A percentile compares a stretch with the other conserved stretches of the same genome.
phyloP scores from a whole-genome alignment of 2,888 invertebrate genomes.

The Hydraecia micacea region DNA sequence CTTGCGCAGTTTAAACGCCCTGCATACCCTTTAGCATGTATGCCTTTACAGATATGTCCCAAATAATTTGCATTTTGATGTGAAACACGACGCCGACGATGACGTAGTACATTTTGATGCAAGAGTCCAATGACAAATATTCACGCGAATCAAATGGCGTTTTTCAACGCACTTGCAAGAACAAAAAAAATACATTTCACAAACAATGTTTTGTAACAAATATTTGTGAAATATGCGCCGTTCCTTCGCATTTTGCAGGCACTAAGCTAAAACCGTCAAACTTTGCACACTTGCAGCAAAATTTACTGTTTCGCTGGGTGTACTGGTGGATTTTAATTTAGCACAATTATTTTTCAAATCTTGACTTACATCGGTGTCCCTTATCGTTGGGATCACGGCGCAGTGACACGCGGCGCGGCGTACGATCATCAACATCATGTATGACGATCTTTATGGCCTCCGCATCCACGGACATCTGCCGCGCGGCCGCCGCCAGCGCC shows the following conservation, averaged over 20 bases:
- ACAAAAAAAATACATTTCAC: neutral
- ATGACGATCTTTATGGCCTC: slow-evolving; percentile 98
- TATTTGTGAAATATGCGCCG: neutral
- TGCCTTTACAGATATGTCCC: neutral
- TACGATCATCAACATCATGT: slow-evolving; percentile 96
- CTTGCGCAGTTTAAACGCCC: neutral
- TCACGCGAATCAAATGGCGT: neutral
- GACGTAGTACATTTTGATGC: neutral
- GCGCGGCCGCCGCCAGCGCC: slow-evolving; percentile 91
- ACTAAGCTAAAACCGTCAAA: neutral
- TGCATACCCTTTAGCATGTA: neutral
- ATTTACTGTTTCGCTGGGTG: neutral
- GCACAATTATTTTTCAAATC: neutral
- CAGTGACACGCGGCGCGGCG: slow-evolving; percentile 93
- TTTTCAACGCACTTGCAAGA: neutral
- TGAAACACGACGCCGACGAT: neutral
- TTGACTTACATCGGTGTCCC: slow-evolving; percentile 95
- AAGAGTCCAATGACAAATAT: neutral
- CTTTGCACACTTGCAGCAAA: neutral
- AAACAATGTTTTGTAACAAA: neutral
- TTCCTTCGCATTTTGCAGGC: neutral
- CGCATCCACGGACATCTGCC: slow-evolving; percentile 97
- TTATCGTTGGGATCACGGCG: slow-evolving; percentile 95
- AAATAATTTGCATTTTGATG: slow-evolving; percentile 2
- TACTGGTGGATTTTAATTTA: neutral